Conservation (phyloP, 92 coral and sea anemone genomes). For the Diadumene lineata region DNA sequence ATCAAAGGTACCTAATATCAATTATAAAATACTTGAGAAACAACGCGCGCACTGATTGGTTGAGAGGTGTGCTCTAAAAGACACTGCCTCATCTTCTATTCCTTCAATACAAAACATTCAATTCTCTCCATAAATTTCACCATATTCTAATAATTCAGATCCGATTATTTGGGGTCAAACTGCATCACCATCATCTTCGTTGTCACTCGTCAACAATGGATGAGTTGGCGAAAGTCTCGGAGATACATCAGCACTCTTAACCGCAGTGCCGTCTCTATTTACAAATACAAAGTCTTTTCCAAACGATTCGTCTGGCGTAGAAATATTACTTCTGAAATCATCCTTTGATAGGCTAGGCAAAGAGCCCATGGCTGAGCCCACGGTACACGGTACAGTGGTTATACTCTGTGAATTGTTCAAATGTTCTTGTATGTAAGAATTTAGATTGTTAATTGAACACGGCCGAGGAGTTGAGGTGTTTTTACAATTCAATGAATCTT, state of each 20-base stretch:
- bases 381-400: constrained; percentile 29
- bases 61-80: too few relatives aligned
- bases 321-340: neutral
- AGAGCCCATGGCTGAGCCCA: constrained; percentile 1
- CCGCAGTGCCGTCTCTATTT: constrained; percentile 75
- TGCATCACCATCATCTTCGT: constrained; percentile 22
- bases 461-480: neutral
- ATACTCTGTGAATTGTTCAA: constrained; percentile 1
- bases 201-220: constrained; percentile 52
- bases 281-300: constrained; percentile 76
- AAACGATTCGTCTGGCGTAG: constrained; percentile 37
- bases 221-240: constrained; percentile 47
- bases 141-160: neutral
- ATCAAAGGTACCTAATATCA: too few relatives aligned
- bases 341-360: neutral
- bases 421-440: constrained; percentile 25
- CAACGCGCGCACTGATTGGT: too few relatives aligned
- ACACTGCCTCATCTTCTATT: neutral
- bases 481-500: neutral
- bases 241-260: constrained; percentile 24
- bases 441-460: neutral
- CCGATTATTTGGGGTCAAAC: neutral
- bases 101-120: neutral
- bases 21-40: too few relatives aligned
- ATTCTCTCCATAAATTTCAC: neutral